Evolutionary conservation across 2,797 vertebrate genomes (phyloP), one percentile per base, ranked within the genome.

Genomic region (Erpetoichthys calabaricus): DNA sequence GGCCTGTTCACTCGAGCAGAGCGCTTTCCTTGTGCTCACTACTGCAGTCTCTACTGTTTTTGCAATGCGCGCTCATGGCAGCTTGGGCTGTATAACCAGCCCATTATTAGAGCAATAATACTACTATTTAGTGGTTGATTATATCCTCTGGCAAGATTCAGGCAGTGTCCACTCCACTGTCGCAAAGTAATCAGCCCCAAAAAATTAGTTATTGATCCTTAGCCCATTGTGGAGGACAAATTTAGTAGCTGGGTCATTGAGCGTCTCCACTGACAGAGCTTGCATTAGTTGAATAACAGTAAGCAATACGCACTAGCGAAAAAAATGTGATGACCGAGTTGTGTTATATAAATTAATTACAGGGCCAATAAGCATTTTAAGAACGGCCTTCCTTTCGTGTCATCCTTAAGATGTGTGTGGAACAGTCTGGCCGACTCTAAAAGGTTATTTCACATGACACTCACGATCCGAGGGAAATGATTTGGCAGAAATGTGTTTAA

Each of bases 201-300:
- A 86, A 93, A 97, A 98, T 97, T 91, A 94, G 85, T 96, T 98
- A 98, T 98, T 95, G 94, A 98, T 97, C 88, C 80, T 65, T 61
- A 68, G 68, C 71, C 73, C 72, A 76, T 81, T 75, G 78, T 75
- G 65, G 76, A 75, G 81, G 74, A 71, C 76, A 81, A 84, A 76
- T 87, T 84, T 85, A 86, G 81, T 81, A 78, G 68, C 67, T 75
- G 80, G 81, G 86, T 90, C 85, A 86, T 72, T 78, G 84, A 80
- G 71, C 81, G 80, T 74, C 67, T 70, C 68, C 62, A 72, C 65
- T 67, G 66, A 70, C 70, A 70, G 65, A 44, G 50, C 75, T 73
- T 67, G 60, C 66, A 65, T 67, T 63, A 63, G 62, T 55, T 64
- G 53, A 52, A 56, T 8, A 58, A 58, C 56, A 68, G 57, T 60